phyloP scores from a whole-genome alignment of 2,888 invertebrate genomes.

The Synanthedon andrenaeformis region DNA sequence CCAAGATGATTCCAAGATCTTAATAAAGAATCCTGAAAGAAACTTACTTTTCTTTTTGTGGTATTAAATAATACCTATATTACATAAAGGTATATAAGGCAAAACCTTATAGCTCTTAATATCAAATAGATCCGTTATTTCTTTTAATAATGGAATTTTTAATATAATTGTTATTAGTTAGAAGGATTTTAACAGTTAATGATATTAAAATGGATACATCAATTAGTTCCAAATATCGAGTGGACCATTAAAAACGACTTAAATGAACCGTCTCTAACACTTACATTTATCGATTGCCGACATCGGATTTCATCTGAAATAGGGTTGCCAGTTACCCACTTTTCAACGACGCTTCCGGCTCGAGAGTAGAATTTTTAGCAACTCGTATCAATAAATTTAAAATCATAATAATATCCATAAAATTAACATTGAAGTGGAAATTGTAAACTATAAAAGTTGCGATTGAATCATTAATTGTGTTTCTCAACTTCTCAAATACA shows the following conservation, averaged over 20 bases:
- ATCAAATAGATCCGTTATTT: not conserved
- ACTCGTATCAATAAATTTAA: too few species aligned
- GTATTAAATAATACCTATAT: too few species aligned
- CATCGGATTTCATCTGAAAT: constrained; percentile 6
- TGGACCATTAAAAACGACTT: constrained; percentile 61
- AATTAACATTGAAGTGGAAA: too few species aligned
- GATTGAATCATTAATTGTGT: too few species aligned
- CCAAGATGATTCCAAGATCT: too few species aligned
- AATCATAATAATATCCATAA: too few species aligned
- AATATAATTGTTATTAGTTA: not conserved
- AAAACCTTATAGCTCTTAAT: not conserved
- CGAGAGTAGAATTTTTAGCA: constrained; percentile 14
- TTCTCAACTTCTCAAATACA: too few species aligned
- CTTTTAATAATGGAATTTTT: not conserved
- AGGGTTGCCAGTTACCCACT: not conserved
- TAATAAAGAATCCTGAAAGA: too few species aligned
- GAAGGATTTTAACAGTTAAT: not conserved
- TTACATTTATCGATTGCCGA: constrained; percentile 51
- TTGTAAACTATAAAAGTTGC: too few species aligned
- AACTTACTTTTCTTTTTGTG: too few species aligned
- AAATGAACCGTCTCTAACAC: constrained; percentile 59
- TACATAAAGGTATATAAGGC: too few species aligned
- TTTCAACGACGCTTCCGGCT: constrained; percentile 16
- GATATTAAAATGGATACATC: constrained; percentile 37
- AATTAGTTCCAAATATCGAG: constrained; percentile 61